These are phyloP conservation scores for Furcula furcula DNA, from an alignment of 2,888 invertebrate genomes.

Conservation along the genomic window DNA sequence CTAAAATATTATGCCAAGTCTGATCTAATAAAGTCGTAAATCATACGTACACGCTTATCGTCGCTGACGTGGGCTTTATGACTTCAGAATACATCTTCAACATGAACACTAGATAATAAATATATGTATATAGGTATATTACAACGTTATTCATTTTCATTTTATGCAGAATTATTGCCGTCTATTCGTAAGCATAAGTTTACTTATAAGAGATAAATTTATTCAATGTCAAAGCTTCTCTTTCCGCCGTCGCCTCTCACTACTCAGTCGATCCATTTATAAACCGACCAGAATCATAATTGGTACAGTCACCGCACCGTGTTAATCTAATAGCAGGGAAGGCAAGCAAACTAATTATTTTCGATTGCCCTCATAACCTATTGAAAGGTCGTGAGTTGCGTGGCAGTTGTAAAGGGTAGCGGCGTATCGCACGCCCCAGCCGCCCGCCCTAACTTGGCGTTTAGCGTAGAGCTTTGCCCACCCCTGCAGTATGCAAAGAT, in stretches of 20 bases:
- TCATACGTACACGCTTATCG: not conserved
- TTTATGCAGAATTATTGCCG: too few relatives aligned
- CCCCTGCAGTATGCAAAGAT: not conserved
- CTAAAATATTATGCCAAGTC: not conserved
- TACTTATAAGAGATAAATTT: too few relatives aligned
- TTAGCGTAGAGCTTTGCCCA: not conserved
- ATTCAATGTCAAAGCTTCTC: too few relatives aligned
- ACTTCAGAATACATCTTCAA: conserved; percentile 5
- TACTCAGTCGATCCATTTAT: too few relatives aligned
- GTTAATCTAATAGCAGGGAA: conserved; percentile 1
- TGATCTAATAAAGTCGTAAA: conserved; percentile 1
- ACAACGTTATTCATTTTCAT: too few relatives aligned
- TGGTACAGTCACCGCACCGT: not conserved
- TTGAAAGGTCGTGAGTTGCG: not conserved
- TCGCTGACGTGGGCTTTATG: not conserved
- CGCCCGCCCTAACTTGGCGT: not conserved
- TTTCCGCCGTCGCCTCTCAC: too few relatives aligned
- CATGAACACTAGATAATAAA: too few relatives aligned
- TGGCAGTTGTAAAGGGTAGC: not conserved
- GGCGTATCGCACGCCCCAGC: conserved; percentile 1
- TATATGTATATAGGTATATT: too few relatives aligned
- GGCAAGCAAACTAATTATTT: not conserved
- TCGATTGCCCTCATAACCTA: not conserved
- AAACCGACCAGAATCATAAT: too few relatives aligned
- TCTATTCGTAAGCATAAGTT: too few relatives aligned